Evolutionary conservation across 1,140 invertebrate genomes (phyloP).

Genomic region (Polyergus mexicanus): DNA sequence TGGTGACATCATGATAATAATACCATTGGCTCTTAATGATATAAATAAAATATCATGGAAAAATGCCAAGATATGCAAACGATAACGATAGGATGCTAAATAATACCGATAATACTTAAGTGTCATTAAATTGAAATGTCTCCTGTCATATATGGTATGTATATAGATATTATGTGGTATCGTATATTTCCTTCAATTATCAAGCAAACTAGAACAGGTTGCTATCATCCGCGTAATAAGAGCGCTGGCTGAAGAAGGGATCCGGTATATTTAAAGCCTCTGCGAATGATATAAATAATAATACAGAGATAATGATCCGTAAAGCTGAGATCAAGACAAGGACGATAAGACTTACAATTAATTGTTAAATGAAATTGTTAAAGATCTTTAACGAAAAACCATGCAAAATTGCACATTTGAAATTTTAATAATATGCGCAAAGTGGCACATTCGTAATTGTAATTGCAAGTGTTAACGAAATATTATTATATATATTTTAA

Average conservation of each 20-base stretch:
- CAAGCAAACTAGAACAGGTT: conserved; percentile 6
- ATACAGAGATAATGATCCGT: neutral
- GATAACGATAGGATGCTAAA: neutral
- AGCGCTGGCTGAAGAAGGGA: neutral
- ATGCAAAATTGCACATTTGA: neutral
- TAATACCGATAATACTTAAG: conserved; percentile 30
- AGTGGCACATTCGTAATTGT: neutral
- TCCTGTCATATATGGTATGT: neutral
- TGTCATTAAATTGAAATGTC: conserved; percentile 8
- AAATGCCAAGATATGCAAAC: neutral
- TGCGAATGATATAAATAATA: neutral
- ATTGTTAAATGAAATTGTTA: neutral
- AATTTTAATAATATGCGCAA: neutral
- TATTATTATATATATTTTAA: neutral
- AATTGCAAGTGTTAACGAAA: neutral
- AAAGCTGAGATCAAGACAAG: neutral
- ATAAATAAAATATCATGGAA: conserved; percentile 21
- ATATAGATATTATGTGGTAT: neutral
- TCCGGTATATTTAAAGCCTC: neutral
- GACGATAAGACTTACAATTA: neutral
- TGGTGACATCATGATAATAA: conserved; percentile 44
- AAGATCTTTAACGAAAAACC: neutral
- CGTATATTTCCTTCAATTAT: conserved; percentile 37
- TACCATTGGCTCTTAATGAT: conserved; percentile 21
- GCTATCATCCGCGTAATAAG: neutral